phyloP scores from a whole-genome alignment of 2,888 invertebrate species.

The Opisthograptis luteolata region DNA sequence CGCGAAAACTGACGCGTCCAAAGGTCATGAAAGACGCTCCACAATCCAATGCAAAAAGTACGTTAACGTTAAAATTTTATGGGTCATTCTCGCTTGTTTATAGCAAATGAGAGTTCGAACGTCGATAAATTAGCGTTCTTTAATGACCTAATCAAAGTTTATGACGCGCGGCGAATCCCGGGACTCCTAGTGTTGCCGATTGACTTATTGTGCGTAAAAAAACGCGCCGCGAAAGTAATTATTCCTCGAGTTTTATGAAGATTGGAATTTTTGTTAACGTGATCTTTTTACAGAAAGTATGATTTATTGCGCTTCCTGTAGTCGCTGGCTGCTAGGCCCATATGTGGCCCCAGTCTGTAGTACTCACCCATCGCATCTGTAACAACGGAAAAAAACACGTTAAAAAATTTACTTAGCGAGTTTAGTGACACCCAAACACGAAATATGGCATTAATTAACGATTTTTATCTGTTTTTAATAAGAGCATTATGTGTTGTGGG shows the following conservation, averaged over 20 bases:
- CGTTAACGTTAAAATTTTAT: slow-evolving; percentile 55
- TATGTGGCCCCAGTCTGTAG: slow-evolving; percentile 17
- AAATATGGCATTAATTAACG: slow-evolving; percentile 37
- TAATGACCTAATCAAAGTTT: slow-evolving; percentile 85
- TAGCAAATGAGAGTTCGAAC: slow-evolving; percentile 74
- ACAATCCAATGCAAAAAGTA: slow-evolving; percentile 45
- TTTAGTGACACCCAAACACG: slow-evolving; percentile 1
- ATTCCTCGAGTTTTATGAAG: slow-evolving; percentile 81
- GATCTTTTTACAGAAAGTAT: slow-evolving; percentile 67
- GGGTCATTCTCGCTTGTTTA: slow-evolving; percentile 67
- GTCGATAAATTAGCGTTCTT: slow-evolving; percentile 82
- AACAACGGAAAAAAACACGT: slow-evolving; percentile 82
- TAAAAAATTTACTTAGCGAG: slow-evolving; percentile 31
- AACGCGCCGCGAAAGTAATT: slow-evolving; percentile 60
- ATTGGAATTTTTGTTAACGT: slow-evolving; percentile 77
- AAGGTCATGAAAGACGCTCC: slow-evolving; percentile 59
- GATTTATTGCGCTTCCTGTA: slow-evolving; percentile 75
- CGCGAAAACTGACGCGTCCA: slow-evolving; percentile 48
- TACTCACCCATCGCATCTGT: slow-evolving; percentile 93
- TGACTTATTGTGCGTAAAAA: slow-evolving; percentile 76
- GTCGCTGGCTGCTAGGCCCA: slow-evolving; percentile 34
- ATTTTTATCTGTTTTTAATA: slow-evolving; percentile 34
- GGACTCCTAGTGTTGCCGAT: slow-evolving; percentile 83
- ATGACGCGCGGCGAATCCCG: slow-evolving; percentile 82
- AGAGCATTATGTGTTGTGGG: slow-evolving; percentile 30